phyloP scores from a whole-genome alignment of 2,113 vertebrate genomes.

The Grus americana region DNA sequence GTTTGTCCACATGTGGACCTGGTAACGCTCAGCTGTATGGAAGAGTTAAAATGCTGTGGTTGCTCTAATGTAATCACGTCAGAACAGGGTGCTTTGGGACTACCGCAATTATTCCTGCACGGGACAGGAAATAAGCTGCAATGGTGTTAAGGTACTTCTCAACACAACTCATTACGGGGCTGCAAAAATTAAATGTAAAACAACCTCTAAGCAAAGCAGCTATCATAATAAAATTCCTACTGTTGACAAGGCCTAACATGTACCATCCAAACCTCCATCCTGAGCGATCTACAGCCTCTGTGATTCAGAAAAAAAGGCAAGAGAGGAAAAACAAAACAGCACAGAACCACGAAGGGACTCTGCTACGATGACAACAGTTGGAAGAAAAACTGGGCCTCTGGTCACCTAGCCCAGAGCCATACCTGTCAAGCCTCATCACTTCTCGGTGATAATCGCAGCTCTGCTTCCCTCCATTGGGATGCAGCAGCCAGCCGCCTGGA shows the following conservation, averaged over 20 bases:
- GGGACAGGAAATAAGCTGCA: not conserved
- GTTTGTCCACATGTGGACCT: not conserved
- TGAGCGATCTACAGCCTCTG: fast-evolving
- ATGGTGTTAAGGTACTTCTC: not conserved
- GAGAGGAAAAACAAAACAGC: not conserved
- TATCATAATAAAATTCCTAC: not conserved
- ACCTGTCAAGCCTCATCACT: not conserved
- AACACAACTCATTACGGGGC: fast-evolving
- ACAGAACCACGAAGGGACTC: not conserved
- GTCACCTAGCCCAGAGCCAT: not conserved
- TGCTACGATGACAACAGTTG: fast-evolving
- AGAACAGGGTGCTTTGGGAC: not conserved
- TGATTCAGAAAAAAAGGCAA: not conserved
- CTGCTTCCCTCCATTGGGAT: not conserved
- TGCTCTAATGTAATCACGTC: not conserved
- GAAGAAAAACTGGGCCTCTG: not conserved
- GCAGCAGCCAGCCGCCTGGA: not conserved
- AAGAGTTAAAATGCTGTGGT: slow-evolving; percentile 5
- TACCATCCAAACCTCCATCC: not conserved
- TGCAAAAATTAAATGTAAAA: not conserved
- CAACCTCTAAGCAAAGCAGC: not conserved
- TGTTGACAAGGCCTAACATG: not conserved
- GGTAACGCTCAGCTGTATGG: not conserved
- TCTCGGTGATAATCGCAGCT: not conserved
- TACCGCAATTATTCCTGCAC: not conserved